Base-by-base conservation (phyloP, 2,797 vertebrate species). In the Ficedula albicollis region DNA sequence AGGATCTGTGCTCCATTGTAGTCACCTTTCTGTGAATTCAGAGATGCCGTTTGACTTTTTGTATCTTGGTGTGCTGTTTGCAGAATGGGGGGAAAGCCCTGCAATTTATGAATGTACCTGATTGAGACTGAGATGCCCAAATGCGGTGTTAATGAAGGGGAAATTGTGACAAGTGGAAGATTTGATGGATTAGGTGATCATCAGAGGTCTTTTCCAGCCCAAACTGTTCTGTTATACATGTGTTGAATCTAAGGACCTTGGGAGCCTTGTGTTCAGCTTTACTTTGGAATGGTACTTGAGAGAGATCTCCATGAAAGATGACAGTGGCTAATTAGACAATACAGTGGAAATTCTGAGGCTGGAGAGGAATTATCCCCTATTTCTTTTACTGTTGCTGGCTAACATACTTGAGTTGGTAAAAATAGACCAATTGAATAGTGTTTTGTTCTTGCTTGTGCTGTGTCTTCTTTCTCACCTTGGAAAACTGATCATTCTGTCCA, bases 341-440 rank as follows among this genome's bases (percentile, higher is more conserved):
- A 46, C 74, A 67, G 22, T 49, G 15, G 55, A 79, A 91, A 60
- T 66, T 62, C 14, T 90, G 48, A 84, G 63, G 9, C 44, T 58
- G 30, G 41, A 48, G 56, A 91, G n/a, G 27, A 23, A 41, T 87
- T 90, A 84, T 10, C 13, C 25, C 18, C 11, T 52, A 14, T 67
- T 14, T 89, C 11, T 23, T 13, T 64, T 59, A 32, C 22, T 79
- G 13, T 56, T 84, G 36, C 15, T 85, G 44, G 41, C 30, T 76
- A 39, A 11, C 8, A 6, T 84, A 52, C 26, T 70, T 62, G 7
- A 77, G 8, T 5, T 66, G 54, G 30, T 91, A 29, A 56, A 93
- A 84, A 67, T 20, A 39, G 0, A 46, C 8, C 1, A 1, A 0
- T 2, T 74, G 43, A 85, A 29, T 74, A 20, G 25, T 78, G 12